A percentile compares a stretch with the other conserved stretches of the same genome.
phyloP scores from a whole-genome alignment of 2,797 vertebrate genomes.

The Chrysocyon brachyurus region DNA sequence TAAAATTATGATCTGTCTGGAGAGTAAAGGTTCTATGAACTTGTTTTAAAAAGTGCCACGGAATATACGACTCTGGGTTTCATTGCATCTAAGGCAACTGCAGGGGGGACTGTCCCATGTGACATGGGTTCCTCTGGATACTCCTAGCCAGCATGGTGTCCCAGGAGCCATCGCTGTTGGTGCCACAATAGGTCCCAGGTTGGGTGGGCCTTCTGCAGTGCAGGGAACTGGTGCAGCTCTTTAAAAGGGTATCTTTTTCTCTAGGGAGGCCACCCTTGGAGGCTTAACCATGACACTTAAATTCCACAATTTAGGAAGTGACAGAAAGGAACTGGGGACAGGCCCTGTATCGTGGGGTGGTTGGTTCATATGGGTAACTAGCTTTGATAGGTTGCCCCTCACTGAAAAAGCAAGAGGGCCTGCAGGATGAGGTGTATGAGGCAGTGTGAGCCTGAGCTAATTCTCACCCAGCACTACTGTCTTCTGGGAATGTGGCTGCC shows the following conservation, averaged over 20 bases:
- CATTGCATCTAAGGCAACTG: not conserved
- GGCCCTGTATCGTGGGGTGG: not conserved
- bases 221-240: not conserved
- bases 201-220: not conserved
- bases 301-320: not conserved
- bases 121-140: not conserved
- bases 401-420: not conserved
- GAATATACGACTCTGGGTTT: not conserved
- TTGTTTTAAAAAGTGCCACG: slow-evolving; percentile 13
- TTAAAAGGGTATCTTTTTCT: not conserved
- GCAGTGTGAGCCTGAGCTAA: not conserved
- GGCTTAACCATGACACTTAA: not conserved
- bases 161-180: not conserved
- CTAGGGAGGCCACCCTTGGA: not conserved
- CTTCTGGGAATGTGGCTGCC: not conserved
- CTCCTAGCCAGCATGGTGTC: not conserved
- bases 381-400: not conserved
- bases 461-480: not conserved
- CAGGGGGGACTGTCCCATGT: not conserved
- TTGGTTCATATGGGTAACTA: not conserved
- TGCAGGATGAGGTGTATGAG: not conserved
- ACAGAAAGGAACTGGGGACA: not conserved
- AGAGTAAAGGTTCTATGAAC: not conserved
- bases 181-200: rapidly evolving
- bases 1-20: slow-evolving; percentile 38